phyloP scores from a whole-genome alignment of 2,888 invertebrate genomes.

The Geotrupes spiniger region DNA sequence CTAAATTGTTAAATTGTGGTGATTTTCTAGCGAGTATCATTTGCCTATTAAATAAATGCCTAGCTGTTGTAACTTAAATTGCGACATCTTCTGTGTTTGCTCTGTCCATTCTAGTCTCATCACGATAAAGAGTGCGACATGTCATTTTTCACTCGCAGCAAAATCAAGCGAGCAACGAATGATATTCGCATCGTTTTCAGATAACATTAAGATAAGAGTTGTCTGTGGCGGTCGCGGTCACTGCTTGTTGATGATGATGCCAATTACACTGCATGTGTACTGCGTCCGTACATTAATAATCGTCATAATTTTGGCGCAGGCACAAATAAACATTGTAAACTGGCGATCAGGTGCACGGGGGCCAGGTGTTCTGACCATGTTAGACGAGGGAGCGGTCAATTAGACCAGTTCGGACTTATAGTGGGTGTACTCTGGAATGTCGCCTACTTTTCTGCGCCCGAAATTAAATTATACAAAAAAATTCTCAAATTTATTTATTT shows the following conservation, averaged over 20 bases:
- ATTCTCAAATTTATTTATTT: no score
- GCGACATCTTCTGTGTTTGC: no score
- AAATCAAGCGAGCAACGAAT: conserved; percentile 12
- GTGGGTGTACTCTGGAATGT: conserved; percentile 22
- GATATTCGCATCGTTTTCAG: conserved; percentile 8
- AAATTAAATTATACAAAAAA: conserved; percentile 5
- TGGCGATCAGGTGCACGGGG: conserved; percentile 29
- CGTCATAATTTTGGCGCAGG: conserved; percentile 34
- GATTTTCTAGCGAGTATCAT: no score
- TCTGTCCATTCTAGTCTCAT: no score
- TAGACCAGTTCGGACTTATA: conserved; percentile 20
- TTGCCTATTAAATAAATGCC: no score
- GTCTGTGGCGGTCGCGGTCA: conserved; percentile 8
- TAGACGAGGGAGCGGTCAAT: conserved; percentile 23
- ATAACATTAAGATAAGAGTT: conserved; percentile 15
- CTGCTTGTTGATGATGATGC: conserved; percentile 16
- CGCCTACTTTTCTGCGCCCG: neutral
- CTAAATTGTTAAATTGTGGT: no score
- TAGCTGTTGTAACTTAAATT: no score
- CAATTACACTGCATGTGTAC: conserved; percentile 18
- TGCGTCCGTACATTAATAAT: conserved; percentile 27
- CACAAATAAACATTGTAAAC: conserved; percentile 30
- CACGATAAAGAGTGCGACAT: no score
- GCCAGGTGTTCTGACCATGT: conserved; percentile 16
- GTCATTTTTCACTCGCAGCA: conserved; percentile 15